These are phyloP conservation scores for Pelecanoides urinatrix DNA, from an alignment of 2,113 vertebrate genomes.

Conservation along the genomic window DNA sequence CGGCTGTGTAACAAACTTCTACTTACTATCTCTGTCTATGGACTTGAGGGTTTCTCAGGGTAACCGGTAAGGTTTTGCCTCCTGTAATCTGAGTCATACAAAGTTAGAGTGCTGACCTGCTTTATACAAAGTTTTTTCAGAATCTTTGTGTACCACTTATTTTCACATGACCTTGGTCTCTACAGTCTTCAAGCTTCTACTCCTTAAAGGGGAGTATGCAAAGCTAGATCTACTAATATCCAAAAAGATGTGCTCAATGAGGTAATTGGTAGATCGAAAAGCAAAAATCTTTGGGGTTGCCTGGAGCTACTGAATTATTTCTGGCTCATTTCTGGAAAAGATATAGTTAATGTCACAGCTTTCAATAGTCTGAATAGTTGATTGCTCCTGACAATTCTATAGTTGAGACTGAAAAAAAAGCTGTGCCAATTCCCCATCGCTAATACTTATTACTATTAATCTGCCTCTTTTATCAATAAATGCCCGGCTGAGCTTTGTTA, in stretches of 20 bases:
- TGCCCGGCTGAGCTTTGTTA: neutral
- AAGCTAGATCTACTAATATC: neutral
- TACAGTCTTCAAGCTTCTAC: neutral
- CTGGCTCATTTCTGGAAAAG: constrained; percentile 3
- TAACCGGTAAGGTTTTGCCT: neutral
- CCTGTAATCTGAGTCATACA: neutral
- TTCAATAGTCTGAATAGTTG: neutral
- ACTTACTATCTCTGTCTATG: neutral
- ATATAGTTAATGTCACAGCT: neutral
- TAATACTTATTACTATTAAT: constrained; percentile 1
- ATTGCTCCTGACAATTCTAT: neutral
- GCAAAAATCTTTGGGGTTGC: neutral
- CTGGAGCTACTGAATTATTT: constrained; percentile 5
- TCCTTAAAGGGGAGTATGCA: neutral
- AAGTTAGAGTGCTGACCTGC: neutral
- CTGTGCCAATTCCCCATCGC: neutral
- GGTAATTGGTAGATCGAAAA: neutral
- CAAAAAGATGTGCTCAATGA: neutral
- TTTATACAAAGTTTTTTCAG: neutral
- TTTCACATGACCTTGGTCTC: neutral
- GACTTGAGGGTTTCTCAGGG: neutral
- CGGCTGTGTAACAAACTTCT: neutral
- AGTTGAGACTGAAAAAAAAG: neutral
- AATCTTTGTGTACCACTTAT: neutral
- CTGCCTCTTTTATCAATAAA: constrained; percentile 17